Base-by-base conservation (phyloP, 2,888 invertebrate species). In the Acronicta alni region DNA sequence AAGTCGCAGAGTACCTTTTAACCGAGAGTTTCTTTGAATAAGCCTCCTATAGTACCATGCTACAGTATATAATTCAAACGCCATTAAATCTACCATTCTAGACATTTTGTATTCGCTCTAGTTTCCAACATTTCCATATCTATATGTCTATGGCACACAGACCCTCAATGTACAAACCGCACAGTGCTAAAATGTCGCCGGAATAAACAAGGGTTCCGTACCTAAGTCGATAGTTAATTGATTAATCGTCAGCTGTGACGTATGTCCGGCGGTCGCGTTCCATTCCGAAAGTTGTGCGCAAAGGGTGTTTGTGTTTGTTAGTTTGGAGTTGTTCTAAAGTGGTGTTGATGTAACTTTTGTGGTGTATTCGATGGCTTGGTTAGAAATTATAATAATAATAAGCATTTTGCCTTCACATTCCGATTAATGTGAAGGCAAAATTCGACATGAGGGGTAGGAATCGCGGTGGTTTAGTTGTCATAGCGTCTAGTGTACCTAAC, bases 231-330 rank as follows among this genome's bases (percentile, higher is more conserved):
- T 66, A 41, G 54, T 53, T 72, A 75, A 76, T 78, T 75, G 74
- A 80, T 74, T 72, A 78, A 78, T 72, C 47, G 63, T 57, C 46
- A 56, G 18, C 46, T 53, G 44, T 59, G 60, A 72, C 51, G 52
- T 60, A 37, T 70, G 55, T 65, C n/a, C 58, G 53, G 65, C 49
- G 62, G 57, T 52, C 23, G 32, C 54, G 38, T 54, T 58, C 37
- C 46, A 55, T 61, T 38, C 17, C 9, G 26, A 47, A 75, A 72
- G 56, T 76, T 72, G 35, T 7, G 20, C 12, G 44, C 51, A 60
- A 55, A 68, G 73, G 47, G 59, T 52, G 26, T 42, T 66, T 45
- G 20, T 26, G 18, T 20, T 64, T 20, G 35, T n/a, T 35, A 35
- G 38, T 18, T 51, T 39, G 45, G 42, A 57, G 46, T 26, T 57